Conservation (phyloP, 2,113 vertebrate species). For the Nannospalax galili region DNA sequence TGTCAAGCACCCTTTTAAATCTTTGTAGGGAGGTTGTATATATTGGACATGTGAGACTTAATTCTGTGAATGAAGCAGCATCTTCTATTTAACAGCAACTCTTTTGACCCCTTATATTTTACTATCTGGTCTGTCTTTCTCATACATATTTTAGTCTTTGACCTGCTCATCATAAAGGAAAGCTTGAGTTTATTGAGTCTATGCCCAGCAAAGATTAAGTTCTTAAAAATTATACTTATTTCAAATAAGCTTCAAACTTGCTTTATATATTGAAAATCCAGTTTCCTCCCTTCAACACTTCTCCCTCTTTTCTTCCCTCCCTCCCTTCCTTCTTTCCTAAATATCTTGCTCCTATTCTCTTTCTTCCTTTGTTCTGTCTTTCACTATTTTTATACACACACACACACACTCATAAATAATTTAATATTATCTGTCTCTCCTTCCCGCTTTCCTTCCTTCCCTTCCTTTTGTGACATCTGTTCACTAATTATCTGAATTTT, state of each 20-base stretch:
- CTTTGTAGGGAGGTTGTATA: no score
- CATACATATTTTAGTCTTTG: background rate
- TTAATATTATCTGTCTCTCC: no score
- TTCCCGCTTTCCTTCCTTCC: background rate
- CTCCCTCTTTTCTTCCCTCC: accelerated
- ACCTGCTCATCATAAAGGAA: background rate
- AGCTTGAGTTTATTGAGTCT: background rate
- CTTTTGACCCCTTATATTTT: background rate
- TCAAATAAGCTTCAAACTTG: background rate
- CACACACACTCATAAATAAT: no score
- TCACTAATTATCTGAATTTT: background rate
- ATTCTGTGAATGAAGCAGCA: constrained; percentile 2
- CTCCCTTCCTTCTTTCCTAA: background rate
- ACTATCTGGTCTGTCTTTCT: background rate
- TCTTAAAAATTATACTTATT: background rate
- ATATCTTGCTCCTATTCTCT: background rate
- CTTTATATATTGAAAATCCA: background rate
- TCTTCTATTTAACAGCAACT: background rate
- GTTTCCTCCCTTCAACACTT: no score
- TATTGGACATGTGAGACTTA: no score
- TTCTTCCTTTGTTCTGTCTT: background rate
- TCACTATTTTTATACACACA: no score
- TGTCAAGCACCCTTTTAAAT: constrained; percentile 72
- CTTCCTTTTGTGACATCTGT: background rate
- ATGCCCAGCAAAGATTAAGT: background rate